Evolutionary conservation across 2,888 invertebrate species (phyloP).

Genomic region (Plusia festucae): DNA sequence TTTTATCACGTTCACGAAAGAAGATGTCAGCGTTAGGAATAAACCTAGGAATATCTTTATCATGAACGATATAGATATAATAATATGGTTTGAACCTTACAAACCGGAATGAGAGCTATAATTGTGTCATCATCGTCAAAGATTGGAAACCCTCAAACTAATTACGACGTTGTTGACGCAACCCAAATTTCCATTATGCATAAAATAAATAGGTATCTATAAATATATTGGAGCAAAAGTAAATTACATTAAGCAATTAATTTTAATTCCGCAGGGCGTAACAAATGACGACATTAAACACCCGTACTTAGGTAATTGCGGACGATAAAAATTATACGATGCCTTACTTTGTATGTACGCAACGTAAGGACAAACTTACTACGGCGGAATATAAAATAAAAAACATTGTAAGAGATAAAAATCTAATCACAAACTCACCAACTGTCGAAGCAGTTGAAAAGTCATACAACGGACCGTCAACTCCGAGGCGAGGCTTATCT

Average conservation of each 20-base stretch:
- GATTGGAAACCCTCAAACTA: slow-evolving; percentile 35
- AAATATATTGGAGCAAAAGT: slow-evolving; percentile 33
- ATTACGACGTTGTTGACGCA: slow-evolving; percentile 24
- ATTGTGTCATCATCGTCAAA: slow-evolving; percentile 15
- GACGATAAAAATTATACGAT: slow-evolving; percentile 29
- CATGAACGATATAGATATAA: neutral
- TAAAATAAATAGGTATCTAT: slow-evolving; percentile 1
- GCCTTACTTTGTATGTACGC: slow-evolving; percentile 25
- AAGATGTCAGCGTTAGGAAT: too few relatives aligned
- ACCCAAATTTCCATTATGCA: neutral
- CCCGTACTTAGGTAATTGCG: slow-evolving; percentile 45
- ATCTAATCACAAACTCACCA: slow-evolving; percentile 58
- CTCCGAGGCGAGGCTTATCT: slow-evolving; percentile 65
- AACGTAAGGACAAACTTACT: slow-evolving; percentile 12
- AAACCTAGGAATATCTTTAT: too few relatives aligned
- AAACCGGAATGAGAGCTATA: slow-evolving; percentile 14
- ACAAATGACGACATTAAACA: slow-evolving; percentile 49
- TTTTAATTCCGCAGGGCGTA: slow-evolving; percentile 48
- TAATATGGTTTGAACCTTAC: neutral
- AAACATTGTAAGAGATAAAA: slow-evolving; percentile 41
- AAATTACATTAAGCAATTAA: slow-evolving; percentile 47
- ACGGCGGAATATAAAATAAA: slow-evolving; percentile 20
- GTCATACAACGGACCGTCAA: slow-evolving; percentile 61
- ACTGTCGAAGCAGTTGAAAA: slow-evolving; percentile 61
- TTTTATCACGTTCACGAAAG: too few relatives aligned